Percentiles rank a stretch among this genome's conserved stretches.
phyloP scores from a whole-genome alignment of 1,140 invertebrate genomes.

The Orius insidiosus region DNA sequence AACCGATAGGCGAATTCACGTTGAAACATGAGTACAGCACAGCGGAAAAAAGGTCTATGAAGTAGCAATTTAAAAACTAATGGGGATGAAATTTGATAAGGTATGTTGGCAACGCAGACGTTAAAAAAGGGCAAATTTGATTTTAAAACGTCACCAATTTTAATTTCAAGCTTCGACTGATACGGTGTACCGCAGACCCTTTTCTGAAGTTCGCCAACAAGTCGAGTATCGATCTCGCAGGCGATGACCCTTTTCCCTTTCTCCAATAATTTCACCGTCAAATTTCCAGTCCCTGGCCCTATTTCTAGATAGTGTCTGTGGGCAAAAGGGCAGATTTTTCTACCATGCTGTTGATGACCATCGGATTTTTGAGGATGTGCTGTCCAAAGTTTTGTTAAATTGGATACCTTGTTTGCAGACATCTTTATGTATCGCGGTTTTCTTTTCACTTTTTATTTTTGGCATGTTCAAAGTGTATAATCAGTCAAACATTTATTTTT shows the following conservation, averaged over 20 bases:
- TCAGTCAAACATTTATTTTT: no score
- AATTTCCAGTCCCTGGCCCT: no score
- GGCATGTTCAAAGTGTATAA: no score
- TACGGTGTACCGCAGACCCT: conserved; percentile 76
- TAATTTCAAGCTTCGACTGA: conserved; percentile 80
- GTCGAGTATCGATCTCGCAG: conserved; percentile 87
- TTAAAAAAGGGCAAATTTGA: conserved; percentile 94
- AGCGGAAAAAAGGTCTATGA: conserved; percentile 75
- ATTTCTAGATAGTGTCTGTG: no score
- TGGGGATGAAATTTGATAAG: conserved; percentile 97
- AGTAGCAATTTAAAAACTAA: conserved; percentile 91
- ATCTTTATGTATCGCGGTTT: conserved; percentile 50
- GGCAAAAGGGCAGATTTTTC: no score
- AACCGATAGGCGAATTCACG: conserved; percentile 94
- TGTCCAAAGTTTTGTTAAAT: conserved; percentile 84
- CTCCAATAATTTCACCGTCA: conserved; percentile 90
- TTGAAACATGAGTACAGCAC: conserved; percentile 98
- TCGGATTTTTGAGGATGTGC: conserved; percentile 96
- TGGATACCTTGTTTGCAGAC: conserved; percentile 72
- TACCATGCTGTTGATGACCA: conserved; percentile 78
- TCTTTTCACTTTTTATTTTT: conserved; percentile 62
- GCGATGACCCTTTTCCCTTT: conserved; percentile 89
- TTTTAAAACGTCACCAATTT: conserved; percentile 90
- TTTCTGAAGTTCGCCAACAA: conserved; percentile 96
- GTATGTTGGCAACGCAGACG: conserved; percentile 98